Percentiles rank a stretch among this genome's conserved stretches.
Conservation (phyloP, 2,113 vertebrate genomes). For the Andinoacara biseriatus region DNA sequence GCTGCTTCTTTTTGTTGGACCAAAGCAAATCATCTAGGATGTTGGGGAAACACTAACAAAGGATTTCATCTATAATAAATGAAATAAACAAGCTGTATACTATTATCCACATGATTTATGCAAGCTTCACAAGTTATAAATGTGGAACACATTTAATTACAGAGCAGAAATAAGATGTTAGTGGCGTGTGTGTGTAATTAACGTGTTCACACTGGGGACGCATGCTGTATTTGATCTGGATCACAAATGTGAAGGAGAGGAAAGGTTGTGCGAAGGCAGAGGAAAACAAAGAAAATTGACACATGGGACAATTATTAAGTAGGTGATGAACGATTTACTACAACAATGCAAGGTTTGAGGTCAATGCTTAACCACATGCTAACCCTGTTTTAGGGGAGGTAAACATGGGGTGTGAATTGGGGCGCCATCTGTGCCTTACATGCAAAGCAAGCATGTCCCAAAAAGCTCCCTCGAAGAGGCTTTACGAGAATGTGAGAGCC, state of each 20-base stretch:
- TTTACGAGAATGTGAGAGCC: conserved; percentile 41
- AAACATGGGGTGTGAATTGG: conserved; percentile 37
- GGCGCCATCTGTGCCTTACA: conserved; percentile 65
- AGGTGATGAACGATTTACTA: conserved; percentile 15
- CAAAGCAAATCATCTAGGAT: neutral
- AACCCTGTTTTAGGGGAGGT: conserved; percentile 33
- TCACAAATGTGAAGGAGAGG: neutral
- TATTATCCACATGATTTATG: neutral
- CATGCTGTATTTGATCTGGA: neutral
- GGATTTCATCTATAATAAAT: neutral
- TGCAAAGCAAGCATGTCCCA: conserved; percentile 48
- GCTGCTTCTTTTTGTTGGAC: neutral
- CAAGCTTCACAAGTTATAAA: neutral
- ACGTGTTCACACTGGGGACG: neutral
- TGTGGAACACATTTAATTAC: neutral
- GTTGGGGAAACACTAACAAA: neutral
- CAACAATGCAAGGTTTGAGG: conserved; percentile 33
- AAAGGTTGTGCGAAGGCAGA: neutral
- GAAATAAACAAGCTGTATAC: neutral
- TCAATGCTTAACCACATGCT: conserved; percentile 25
- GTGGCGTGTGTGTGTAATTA: neutral
- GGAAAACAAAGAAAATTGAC: neutral
- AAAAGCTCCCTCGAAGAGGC: conserved; percentile 42
- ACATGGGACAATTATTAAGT: neutral
- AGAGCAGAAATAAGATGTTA: neutral